These are phyloP conservation scores for Uromys caudimaculatus DNA, from an alignment of 2,797 vertebrate genomes.

Conservation along the genomic window DNA sequence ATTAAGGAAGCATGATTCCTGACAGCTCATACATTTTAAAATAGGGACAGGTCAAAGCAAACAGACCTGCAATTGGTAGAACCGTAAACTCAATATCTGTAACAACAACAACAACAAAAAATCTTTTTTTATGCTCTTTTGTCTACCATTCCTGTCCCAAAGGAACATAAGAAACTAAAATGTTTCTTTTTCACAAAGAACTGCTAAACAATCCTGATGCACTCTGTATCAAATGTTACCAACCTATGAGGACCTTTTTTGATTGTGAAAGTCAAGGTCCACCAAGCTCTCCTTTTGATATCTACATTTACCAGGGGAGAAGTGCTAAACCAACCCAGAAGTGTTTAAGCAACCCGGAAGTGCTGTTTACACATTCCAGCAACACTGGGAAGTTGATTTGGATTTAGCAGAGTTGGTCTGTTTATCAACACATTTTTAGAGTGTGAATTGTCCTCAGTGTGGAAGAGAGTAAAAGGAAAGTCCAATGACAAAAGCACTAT, in stretches of 20 bases:
- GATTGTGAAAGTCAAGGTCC: neutral
- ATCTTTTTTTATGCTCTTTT: neutral
- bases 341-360: neutral
- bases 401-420: constrained; percentile 28
- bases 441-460: constrained; percentile 36
- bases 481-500: constrained; percentile 23
- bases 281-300: neutral
- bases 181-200: neutral
- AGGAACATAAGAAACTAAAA: constrained; percentile 15
- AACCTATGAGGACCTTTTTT: neutral
- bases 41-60: constrained; percentile 23
- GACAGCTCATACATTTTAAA: constrained; percentile 53
- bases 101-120: constrained; percentile 5
- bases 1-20: constrained; percentile 27
- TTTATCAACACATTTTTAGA: constrained; percentile 5
- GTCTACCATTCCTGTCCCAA: neutral
- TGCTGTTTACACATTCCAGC: constrained; percentile 12
- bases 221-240: neutral
- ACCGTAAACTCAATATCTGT: constrained; percentile 18
- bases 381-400: constrained; percentile 9
- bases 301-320: neutral
- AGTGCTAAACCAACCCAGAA: neutral
- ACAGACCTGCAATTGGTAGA: constrained; percentile 3
- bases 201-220: neutral
- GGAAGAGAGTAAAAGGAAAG: constrained; percentile 61